A percentile compares a stretch with the other conserved stretches of the same genome.
Conservation (phyloP, 2,888 invertebrate species). For the Polymixis lichenea region DNA sequence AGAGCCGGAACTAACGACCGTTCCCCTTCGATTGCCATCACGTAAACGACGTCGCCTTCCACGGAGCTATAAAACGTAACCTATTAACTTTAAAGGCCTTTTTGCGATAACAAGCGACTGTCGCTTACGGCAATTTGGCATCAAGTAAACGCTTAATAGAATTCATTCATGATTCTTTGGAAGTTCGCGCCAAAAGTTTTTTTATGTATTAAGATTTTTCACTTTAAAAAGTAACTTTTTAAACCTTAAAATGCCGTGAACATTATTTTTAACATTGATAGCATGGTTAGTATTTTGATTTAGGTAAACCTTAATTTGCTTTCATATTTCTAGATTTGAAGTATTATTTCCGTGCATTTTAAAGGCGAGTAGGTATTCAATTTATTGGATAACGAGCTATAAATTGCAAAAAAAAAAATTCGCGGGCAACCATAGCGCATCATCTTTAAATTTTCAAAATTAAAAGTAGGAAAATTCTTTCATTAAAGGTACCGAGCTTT, state of each 20-base stretch:
- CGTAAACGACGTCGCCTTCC: slow-evolving; percentile 69
- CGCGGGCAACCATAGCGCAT: not conserved
- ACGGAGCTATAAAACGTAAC: slow-evolving; percentile 79
- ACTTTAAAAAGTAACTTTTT: slow-evolving; percentile 16
- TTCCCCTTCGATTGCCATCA: slow-evolving; percentile 64
- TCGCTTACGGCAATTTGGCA: slow-evolving; percentile 72
- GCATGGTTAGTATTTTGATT: not conserved
- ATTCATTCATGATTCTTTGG: slow-evolving; percentile 50
- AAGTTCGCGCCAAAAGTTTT: slow-evolving; percentile 62
- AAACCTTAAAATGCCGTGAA: slow-evolving; percentile 12
- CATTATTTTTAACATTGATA: not conserved
- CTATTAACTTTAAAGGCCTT: slow-evolving; percentile 71
- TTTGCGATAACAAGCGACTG: slow-evolving; percentile 68
- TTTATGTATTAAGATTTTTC: slow-evolving; percentile 35
- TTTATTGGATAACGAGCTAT: not conserved
- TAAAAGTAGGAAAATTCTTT: not conserved
- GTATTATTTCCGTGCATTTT: not conserved
- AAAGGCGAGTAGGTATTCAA: not conserved
- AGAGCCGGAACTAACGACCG: slow-evolving; percentile 77
- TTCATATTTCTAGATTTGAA: not conserved
- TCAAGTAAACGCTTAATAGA: slow-evolving; percentile 48
- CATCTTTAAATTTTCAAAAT: no score
- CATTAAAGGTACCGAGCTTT: not conserved
- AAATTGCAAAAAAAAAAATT: not conserved
- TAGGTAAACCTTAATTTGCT: not conserved